Evolutionary conservation across 92 coral and sea anemone genomes (phyloP), one percentile per base, ranked within the genome.

Genomic region (Porites rus): DNA sequence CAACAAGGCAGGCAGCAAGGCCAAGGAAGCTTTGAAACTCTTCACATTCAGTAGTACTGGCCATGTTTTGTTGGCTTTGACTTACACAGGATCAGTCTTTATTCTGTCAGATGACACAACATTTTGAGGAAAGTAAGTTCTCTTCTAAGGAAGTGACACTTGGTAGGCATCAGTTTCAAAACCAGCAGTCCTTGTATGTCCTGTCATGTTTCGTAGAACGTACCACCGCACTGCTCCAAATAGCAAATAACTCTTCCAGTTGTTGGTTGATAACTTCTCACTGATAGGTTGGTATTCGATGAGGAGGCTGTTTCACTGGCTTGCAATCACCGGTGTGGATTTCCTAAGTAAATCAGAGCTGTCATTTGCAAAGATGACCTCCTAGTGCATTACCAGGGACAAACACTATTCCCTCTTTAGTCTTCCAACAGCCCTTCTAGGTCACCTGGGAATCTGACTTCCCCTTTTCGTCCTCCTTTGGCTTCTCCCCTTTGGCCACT

Each of bases 181-280:
- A 28, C 31, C 31, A 28, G 31, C 31, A 28, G 31, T 28, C 31
- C 31, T 28, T 28, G 31, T 71, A 25, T 16, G 12, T 79, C 25
- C 56, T 58, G 19, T 79, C 84, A 16, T 46, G 74, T 58, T 77
- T 77, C 52, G 71, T 1, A 16, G 58, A 7, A 22, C 1, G 28
- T 25, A 61, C 68, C 2, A 59, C 81, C 12, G 95, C 86, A 38
- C 95, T 92, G 66, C 78, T 85, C 89, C 91, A 85, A 1, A 89
- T 63, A 0, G 59, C 83, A 54, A 77, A 63, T 17, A 91, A 67
- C 18, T 87, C 86, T 11, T 79, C 77, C 38, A 87, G 63, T 43
- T 91, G 92, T 25, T 25, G 28, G 28, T 25, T 25, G 28, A 25
- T 25, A 25, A 25, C 28, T 25, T 25, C 28, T 25, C 28, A 25